Base-by-base conservation (phyloP, 2,888 invertebrate genomes). In the Saturnia japonica region DNA sequence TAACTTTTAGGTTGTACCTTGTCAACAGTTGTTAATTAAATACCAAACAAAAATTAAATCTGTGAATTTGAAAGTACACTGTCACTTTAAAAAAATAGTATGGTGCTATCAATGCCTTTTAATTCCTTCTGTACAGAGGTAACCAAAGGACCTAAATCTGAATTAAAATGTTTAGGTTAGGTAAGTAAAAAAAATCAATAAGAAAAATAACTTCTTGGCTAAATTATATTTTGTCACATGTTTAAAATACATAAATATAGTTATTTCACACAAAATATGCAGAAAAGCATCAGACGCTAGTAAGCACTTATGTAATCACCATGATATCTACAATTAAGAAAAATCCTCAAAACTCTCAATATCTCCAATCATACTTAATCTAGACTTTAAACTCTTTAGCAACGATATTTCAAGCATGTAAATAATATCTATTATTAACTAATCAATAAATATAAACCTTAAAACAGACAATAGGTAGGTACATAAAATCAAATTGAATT, bases 211-310 rank as follows among this genome's bases (percentile, higher is more conserved):
- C n/a, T 54, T 54, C 22, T 60, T 60, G 25, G 57, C 25, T 28
- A 14, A 2, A 60, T 60, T 60, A 60, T 60, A 60, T 28, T 60
- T 60, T 60, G 22, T 60, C 57, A 60, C 57, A 60, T 60, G 12
- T 60, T 60, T 60, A 14, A 60, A 60, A 25, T 25, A 25, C 25
- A 25, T 16, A 60, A 57, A 25, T n/a, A n/a, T 54, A 54, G 16
- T 54, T 54, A 11, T 60, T 60, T 28, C 57, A 60, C 28, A 60
- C 25, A 25, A 28, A 60, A 9, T 6, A 14, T 14, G 14, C 14
- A 19, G 57, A 12, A 57, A 60, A 60, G 25, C 57, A 25, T 60
- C 8, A 60, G 28, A 14, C 28, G 28, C 28, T 28, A 28, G 6
- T 28, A 14, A 14, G 7, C 1, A 14, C n/a, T n/a, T n/a, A n/a